Evolutionary conservation across 2,797 vertebrate species (phyloP).

Genomic region (Cuniculus paca): DNA sequence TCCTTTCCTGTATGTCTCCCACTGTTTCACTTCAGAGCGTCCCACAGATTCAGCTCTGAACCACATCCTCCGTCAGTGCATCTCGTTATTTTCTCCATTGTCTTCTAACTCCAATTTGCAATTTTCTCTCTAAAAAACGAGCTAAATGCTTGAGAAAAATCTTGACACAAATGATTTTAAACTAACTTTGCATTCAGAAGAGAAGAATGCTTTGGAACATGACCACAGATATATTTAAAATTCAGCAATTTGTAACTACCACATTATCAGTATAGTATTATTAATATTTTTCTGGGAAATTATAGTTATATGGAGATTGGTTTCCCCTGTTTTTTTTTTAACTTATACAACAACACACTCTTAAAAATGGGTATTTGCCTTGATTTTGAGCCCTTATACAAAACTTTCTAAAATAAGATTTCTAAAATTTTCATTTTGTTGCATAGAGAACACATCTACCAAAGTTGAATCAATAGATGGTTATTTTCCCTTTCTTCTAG

Average conservation of each 20-base stretch:
- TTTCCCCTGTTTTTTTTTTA: neutral
- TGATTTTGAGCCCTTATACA: neutral
- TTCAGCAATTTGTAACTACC: conserved; percentile 15
- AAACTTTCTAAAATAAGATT: neutral
- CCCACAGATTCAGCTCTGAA: neutral
- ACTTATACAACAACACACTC: neutral
- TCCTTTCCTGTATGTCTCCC: neutral
- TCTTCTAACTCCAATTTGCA: neutral
- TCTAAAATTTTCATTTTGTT: neutral
- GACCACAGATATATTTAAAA: neutral
- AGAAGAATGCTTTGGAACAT: neutral
- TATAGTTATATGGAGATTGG: neutral
- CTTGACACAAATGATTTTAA: conserved; percentile 19
- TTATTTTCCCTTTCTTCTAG: neutral
- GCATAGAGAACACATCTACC: neutral
- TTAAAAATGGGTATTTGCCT: neutral
- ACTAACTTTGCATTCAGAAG: neutral
- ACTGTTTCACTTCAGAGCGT: neutral
- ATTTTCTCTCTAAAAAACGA: neutral
- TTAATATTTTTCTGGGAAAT: neutral
- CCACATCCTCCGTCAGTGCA: neutral
- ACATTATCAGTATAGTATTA: neutral
- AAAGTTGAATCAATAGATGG: conserved; percentile 30
- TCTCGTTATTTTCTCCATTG: neutral
- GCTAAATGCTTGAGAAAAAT: neutral